A percentile compares a stretch with the other conserved stretches of the same genome.
Evolutionary conservation across 2,113 vertebrate species (phyloP).

Genomic region (Gyps fulvus): DNA sequence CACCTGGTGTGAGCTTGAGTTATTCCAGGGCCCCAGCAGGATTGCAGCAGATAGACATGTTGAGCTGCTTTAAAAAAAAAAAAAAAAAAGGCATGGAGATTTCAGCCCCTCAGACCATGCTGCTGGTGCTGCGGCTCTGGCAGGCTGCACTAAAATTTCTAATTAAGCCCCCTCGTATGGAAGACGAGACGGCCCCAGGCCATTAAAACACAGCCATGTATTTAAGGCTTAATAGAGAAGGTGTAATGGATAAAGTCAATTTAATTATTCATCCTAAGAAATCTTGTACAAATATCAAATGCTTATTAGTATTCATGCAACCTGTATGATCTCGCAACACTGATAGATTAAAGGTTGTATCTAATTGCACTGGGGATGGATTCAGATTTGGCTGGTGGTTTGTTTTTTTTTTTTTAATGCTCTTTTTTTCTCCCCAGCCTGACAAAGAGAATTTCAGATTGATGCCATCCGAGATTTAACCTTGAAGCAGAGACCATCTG

Average conservation of each 20-base stretch:
- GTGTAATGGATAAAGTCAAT: conserved; percentile 32
- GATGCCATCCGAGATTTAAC: neutral
- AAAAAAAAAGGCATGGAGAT: neutral
- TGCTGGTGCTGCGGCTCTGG: neutral
- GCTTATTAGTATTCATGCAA: neutral
- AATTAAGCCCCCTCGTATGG: neutral
- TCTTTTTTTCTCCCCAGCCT: neutral
- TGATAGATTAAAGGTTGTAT: neutral
- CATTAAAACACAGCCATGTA: neutral
- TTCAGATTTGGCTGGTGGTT: neutral
- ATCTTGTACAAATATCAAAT: conserved; percentile 33
- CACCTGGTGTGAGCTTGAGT: neutral
- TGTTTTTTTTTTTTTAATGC: neutral
- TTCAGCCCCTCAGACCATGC: neutral
- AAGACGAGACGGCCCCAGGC: neutral
- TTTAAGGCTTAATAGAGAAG: neutral
- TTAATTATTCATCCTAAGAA: conserved; percentile 43
- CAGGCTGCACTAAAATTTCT: neutral
- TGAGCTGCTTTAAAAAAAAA: neutral
- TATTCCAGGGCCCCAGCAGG: neutral
- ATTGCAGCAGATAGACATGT: neutral
- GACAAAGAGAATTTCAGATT: neutral
- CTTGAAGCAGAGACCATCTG: neutral
- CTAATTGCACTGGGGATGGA: neutral
- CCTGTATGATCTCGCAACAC: neutral